Evolutionary conservation across 2,113 vertebrate genomes (phyloP).

Genomic region (Tragelaphus buxtoni): DNA sequence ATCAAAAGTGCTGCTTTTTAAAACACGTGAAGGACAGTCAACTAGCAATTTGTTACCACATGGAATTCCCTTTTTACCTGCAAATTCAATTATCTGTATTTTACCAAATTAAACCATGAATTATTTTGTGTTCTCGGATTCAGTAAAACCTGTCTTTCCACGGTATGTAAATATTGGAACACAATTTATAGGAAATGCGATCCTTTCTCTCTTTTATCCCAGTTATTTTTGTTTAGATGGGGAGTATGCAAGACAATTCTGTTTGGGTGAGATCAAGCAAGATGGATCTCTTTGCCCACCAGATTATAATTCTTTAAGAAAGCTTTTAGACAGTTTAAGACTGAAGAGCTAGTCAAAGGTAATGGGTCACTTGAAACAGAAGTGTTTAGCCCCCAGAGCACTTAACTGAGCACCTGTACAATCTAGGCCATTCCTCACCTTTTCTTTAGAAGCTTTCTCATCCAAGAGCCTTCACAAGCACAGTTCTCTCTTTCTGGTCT

Average conservation of each 20-base stretch:
- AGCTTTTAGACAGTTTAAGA: background rate
- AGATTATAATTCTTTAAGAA: background rate
- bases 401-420: background rate
- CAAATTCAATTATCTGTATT: background rate
- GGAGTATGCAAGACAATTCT: background rate
- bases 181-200: background rate
- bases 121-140: background rate
- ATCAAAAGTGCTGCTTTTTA: background rate
- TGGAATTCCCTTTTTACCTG: background rate
- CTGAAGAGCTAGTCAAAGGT: background rate
- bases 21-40: background rate
- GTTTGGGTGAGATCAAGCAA: background rate
- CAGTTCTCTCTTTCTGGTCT: slow-evolving; percentile 45
- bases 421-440: background rate
- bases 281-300: background rate
- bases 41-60: background rate
- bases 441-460: background rate
- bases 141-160: background rate
- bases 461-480: background rate
- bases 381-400: background rate
- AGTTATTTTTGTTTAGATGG: background rate
- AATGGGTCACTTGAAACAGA: background rate
- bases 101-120: background rate
- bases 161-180: background rate
- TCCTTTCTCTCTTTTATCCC: background rate